Percentiles rank a stretch among this genome's conserved stretches.
These are phyloP conservation scores for Hermetia illucens DNA, from an alignment of 1,140 invertebrate species.

Conservation along the genomic window DNA sequence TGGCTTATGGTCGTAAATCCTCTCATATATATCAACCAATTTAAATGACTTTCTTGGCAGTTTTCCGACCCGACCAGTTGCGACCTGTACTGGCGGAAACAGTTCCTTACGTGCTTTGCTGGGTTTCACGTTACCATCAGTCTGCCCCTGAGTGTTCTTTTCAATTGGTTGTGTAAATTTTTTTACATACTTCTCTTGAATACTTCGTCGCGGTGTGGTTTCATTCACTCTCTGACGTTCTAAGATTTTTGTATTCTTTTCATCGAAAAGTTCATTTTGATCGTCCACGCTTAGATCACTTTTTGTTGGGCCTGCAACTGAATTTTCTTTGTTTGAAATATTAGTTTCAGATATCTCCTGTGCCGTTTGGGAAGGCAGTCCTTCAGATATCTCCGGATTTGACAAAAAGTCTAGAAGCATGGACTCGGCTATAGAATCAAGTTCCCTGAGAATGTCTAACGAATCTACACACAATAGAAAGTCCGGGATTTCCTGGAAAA, in stretches of 20 bases:
- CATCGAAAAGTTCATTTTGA: not conserved
- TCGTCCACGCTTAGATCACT: slow-evolving; percentile 2
- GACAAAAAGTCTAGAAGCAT: slow-evolving; percentile 22
- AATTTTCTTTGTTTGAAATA: slow-evolving; percentile 1
- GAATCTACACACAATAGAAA: slow-evolving; percentile 16
- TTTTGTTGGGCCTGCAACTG: not conserved
- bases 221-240: slow-evolving; percentile 24
- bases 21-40: slow-evolving; percentile 36
- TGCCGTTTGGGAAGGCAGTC: slow-evolving; percentile 26
- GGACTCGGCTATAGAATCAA: slow-evolving; percentile 26
- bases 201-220: slow-evolving; percentile 27
- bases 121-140: slow-evolving; percentile 12
- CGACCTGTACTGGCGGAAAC: slow-evolving; percentile 8
- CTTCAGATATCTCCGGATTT: slow-evolving; percentile 25
- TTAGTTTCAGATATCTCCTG: not conserved
- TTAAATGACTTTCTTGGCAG: slow-evolving; percentile 30
- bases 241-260: not conserved
- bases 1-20: slow-evolving; percentile 31
- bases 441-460: slow-evolving; percentile 15
- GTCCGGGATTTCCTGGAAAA: slow-evolving; percentile 9
- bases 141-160: slow-evolving; percentile 12
- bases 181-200: not conserved
- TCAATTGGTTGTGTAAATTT: slow-evolving; percentile 5
- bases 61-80: not conserved
- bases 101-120: slow-evolving; percentile 7